Conservation (phyloP, 1,140 invertebrate species). For the Eumaeus atala region DNA sequence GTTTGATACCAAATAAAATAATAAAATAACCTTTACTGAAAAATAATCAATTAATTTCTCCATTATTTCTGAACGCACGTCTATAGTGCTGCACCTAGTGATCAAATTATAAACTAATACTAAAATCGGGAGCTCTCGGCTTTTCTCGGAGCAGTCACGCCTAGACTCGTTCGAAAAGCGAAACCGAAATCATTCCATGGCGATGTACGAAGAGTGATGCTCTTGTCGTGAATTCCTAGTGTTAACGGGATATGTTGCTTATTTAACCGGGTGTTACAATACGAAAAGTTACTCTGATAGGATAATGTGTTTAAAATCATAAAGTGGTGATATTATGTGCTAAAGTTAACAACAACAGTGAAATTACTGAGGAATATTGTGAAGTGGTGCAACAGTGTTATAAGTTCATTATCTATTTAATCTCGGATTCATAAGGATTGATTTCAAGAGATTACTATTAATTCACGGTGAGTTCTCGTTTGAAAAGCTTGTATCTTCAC, state of each 20-base stretch:
- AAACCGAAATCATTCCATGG: conserved; percentile 69
- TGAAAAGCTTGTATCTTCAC: conserved; percentile 20
- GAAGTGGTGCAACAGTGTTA: conserved; percentile 66
- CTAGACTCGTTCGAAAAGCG: conserved; percentile 71
- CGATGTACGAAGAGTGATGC: conserved; percentile 68
- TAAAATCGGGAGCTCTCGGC: conserved; percentile 50
- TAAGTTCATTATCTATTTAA: conserved; percentile 34
- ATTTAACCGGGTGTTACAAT: conserved; percentile 52
- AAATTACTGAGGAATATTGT: conserved; percentile 54
- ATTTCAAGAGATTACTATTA: conserved; percentile 46
- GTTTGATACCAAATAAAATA: too few species aligned
- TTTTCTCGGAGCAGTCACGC: conserved; percentile 65
- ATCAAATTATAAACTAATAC: conserved; percentile 23
- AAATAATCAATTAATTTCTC: background rate
- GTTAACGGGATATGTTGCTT: conserved; percentile 58
- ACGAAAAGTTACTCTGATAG: conserved; percentile 40
- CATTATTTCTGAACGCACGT: conserved; percentile 41
- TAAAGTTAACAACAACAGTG: conserved; percentile 53
- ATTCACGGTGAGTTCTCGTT: conserved; percentile 44
- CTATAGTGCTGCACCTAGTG: conserved; percentile 42
- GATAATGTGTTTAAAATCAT: conserved; percentile 57
- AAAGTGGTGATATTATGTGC: conserved; percentile 61
- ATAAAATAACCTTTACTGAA: too few species aligned
- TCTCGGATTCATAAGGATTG: conserved; percentile 65
- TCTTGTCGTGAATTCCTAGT: conserved; percentile 64